Conservation (phyloP, 1,140 invertebrate species). For the Zaprionus kolodkinae region DNA sequence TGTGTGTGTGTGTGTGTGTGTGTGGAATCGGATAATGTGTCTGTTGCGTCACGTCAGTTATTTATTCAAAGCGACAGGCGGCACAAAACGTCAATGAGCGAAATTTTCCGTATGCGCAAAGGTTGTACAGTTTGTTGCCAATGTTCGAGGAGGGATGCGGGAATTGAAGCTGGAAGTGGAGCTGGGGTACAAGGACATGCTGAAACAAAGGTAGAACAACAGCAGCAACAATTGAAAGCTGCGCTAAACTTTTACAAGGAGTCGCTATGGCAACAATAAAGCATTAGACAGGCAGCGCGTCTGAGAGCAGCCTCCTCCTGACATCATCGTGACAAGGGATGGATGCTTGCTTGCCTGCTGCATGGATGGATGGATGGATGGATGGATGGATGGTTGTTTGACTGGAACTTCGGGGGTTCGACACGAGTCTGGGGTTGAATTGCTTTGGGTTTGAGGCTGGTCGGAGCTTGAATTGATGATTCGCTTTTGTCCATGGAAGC, state of each 20-base stretch:
- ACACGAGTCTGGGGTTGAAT: constrained; percentile 11
- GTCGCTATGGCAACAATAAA: constrained; percentile 50
- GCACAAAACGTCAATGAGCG: constrained; percentile 80
- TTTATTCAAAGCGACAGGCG: constrained; percentile 81
- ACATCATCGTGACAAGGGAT: constrained; percentile 81
- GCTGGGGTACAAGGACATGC: constrained; percentile 7
- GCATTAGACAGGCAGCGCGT: constrained; percentile 29
- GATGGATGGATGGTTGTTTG: constrained; percentile 45
- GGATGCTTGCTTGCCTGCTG: constrained; percentile 39
- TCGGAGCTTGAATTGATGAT: constrained; percentile 56
- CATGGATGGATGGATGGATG: constrained; percentile 31
- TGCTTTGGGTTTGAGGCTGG: constrained; percentile 34
- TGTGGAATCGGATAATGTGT: constrained; percentile 67
- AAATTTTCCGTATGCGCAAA: constrained; percentile 69
- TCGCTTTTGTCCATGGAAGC: constrained; percentile 32
- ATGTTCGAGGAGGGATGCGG: neutral
- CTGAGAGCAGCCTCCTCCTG: constrained; percentile 36
- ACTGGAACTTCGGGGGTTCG: constrained; percentile 28
- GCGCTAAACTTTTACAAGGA: constrained; percentile 47
- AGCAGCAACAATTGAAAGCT: constrained; percentile 49
- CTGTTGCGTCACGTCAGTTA: constrained; percentile 75
- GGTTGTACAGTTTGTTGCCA: constrained; percentile 49
- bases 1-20: constrained; percentile 22
- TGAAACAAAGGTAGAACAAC: constrained; percentile 45
- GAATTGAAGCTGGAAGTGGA: neutral